Base-by-base conservation (phyloP, 2,888 invertebrate genomes). In the Cecidostiba fungosa region DNA sequence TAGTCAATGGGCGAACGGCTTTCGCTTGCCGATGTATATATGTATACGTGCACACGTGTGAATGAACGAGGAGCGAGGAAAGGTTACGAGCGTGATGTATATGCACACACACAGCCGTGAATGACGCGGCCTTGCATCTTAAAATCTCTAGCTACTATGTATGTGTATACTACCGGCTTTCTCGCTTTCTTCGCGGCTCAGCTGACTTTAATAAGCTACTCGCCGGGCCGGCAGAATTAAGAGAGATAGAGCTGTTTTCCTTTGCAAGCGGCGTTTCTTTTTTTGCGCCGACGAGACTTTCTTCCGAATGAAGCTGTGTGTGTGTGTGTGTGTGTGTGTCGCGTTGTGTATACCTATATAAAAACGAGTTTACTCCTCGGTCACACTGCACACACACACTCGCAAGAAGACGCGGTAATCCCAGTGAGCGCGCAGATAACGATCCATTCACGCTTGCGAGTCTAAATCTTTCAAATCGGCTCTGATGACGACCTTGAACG, bases 1-100 rank as follows among this genome's bases (percentile, higher is more conserved):
- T 73, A 82, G 82, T 91, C 91, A 91, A 91, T 91, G 91, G 90
- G 87, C 88, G 88, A 89, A 36, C 88, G n/a, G n/a, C n/a, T 88
- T 87, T 87, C 85, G 84, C 86, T 88, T 85, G 88, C 89, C 8
- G 1, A 12, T 1, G 10, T 10, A 1, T 10, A 12, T 12, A 12
- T 0, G 87, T 87, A 86, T 87, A 85, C 85, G 86, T 59, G 23
- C 23, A 62, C 23, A 62, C 62, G 66, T 12, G 29, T 16, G 29
- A 26, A 29, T 4, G 66, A 66, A 62, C 87, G 88, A 87, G 1
- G 26, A 5, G n/a, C 6, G n/a, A 39, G 47, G 43, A 78, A 36
- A 29, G 43, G 39, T n/a, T 26, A n/a, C 32, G 39, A 26, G 50
- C 29, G 39, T 43, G 32, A 16, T 23, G 59, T n/a, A 59, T 70